phyloP scores from a whole-genome alignment of 2,888 invertebrate genomes.

The Platerodrilus igneus region DNA sequence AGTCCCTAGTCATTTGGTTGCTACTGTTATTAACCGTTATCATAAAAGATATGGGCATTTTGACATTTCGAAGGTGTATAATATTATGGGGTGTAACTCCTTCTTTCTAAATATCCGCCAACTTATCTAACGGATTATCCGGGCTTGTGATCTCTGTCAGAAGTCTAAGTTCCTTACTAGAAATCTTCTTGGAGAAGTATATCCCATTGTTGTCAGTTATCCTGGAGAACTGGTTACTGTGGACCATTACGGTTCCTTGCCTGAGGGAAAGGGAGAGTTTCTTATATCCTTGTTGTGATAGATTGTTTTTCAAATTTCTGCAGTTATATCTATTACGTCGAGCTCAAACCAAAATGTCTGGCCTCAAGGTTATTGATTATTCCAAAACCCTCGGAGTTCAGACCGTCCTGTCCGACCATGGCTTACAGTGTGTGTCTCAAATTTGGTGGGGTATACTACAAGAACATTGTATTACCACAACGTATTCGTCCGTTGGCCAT shows the following conservation, averaged over 20 bases:
- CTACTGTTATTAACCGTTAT: not conserved
- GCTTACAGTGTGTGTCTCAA: too few relatives aligned
- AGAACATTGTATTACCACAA: too few relatives aligned
- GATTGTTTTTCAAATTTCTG: not conserved
- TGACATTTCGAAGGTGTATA: conserved; percentile 4
- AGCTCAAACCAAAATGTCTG: conserved; percentile 36
- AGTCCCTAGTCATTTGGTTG: not conserved
- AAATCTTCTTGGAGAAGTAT: not conserved
- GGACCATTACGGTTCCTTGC: conserved; percentile 21
- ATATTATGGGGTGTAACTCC: not conserved
- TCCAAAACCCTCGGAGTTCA: too few relatives aligned
- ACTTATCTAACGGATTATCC: not conserved
- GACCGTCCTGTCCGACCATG: too few relatives aligned
- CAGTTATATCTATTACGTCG: conserved; percentile 1
- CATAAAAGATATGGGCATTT: conserved; percentile 6
- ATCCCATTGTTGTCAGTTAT: conserved; percentile 11
- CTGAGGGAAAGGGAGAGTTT: conserved; percentile 6
- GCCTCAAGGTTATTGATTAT: too few relatives aligned
- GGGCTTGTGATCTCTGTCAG: conserved; percentile 20
- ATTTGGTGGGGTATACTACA: too few relatives aligned
- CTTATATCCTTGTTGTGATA: not conserved
- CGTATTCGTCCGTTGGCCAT: too few relatives aligned
- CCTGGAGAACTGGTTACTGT: conserved; percentile 22
- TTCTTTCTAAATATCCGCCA: conserved; percentile 1
- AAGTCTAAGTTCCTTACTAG: conserved; percentile 7